Percentiles rank a stretch among this genome's conserved stretches.
Evolutionary conservation across 2,888 invertebrate species (phyloP).

Genomic region (Cosmopolites sordidus): DNA sequence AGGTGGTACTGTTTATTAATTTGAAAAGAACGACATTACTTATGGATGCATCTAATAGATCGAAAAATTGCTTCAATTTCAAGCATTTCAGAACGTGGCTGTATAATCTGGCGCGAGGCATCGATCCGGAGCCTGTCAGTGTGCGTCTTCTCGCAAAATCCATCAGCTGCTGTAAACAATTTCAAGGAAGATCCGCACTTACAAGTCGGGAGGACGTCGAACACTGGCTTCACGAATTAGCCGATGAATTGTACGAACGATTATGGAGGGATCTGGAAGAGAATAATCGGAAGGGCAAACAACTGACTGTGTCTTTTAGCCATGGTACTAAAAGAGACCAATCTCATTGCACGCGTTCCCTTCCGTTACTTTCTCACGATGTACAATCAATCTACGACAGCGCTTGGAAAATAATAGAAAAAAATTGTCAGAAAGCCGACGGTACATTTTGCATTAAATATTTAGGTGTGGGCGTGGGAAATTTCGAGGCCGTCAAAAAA

Average conservation of each 20-base stretch:
- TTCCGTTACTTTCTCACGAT: constrained; percentile 59
- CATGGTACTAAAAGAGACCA: constrained; percentile 54
- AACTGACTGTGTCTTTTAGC: constrained; percentile 71
- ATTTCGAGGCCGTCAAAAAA: constrained; percentile 65
- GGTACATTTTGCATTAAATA: constrained; percentile 56
- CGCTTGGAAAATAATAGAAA: constrained; percentile 64
- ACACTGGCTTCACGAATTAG: constrained; percentile 78
- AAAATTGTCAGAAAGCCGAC: constrained; percentile 44
- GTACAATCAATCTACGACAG: constrained; percentile 62
- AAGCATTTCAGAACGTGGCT: constrained; percentile 77
- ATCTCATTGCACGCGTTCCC: constrained; percentile 62
- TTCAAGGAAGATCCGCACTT: constrained; percentile 76
- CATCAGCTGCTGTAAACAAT: constrained; percentile 93
- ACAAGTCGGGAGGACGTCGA: constrained; percentile 60
- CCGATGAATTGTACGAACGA: constrained; percentile 78
- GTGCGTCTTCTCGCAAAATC: constrained; percentile 84
- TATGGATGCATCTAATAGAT: no score
- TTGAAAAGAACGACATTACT: no score
- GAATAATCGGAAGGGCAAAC: constrained; percentile 75
- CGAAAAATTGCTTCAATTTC: no score
- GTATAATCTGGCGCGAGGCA: constrained; percentile 79
- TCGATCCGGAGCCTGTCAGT: constrained; percentile 83
- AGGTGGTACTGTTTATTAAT: no score
- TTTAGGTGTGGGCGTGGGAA: constrained; percentile 73
- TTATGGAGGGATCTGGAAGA: constrained; percentile 74